Percentiles rank a stretch among this genome's conserved stretches.
Conservation (phyloP, 2,888 invertebrate genomes). For the Baccha elongata region DNA sequence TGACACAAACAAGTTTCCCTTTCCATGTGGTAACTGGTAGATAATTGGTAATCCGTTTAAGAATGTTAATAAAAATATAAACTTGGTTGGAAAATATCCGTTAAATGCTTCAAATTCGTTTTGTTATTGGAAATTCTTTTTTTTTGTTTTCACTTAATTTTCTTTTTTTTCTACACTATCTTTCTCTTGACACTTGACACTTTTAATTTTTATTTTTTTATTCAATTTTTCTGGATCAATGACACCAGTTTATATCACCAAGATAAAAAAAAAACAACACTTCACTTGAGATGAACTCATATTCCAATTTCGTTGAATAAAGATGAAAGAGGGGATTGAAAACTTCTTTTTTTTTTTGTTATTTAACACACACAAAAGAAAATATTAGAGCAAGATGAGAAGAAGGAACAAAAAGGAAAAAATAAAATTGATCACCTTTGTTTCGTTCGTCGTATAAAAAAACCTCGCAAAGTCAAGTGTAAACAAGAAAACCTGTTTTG, state of each 20-base stretch:
- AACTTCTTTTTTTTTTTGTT: constrained; percentile 5
- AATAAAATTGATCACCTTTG: constrained; percentile 18
- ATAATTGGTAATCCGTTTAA: constrained; percentile 17
- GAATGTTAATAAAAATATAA: neutral
- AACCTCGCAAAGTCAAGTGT: constrained; percentile 3
- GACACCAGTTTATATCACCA: constrained; percentile 28
- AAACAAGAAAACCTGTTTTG: constrained; percentile 31
- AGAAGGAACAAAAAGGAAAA: neutral
- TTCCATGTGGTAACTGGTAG: neutral
- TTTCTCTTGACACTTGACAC: constrained; percentile 27
- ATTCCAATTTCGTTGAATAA: neutral
- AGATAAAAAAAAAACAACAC: too few relatives aligned
- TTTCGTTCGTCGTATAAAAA: neutral
- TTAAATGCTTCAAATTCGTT: constrained; percentile 2
- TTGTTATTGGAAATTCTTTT: constrained; percentile 7
- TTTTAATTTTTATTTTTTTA: neutral
- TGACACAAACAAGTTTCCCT: neutral
- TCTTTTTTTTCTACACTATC: neutral
- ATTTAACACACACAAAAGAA: neutral
- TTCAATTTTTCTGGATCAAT: constrained; percentile 25
- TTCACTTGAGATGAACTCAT: constrained; percentile 18
- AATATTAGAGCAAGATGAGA: neutral
- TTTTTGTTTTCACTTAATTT: constrained; percentile 8
- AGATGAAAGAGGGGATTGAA: neutral
- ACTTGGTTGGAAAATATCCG: constrained; percentile 3